Base-by-base conservation (phyloP, 2,797 vertebrate species). In the Phrynocephalus forsythii region DNA sequence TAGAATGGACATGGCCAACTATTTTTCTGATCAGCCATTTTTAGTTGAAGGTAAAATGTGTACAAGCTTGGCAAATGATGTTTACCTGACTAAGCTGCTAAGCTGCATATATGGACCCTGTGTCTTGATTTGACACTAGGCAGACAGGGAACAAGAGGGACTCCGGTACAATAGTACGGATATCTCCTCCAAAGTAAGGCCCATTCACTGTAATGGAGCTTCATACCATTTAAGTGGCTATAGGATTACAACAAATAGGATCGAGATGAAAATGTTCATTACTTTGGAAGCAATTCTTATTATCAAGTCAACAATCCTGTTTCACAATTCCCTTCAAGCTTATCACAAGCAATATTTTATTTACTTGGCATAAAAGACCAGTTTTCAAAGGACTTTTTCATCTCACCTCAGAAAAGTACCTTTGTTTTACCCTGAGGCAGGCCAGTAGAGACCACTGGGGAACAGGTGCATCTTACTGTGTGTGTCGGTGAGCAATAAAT, bases 381-480 rank as follows among this genome's bases (percentile, higher is more conserved):
- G 3, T 44, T 88, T 77, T 28, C 38, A 86, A 26, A 90, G 87
- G 60, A 82, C 13, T 88, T 86, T 78, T 83, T 94, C 86, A 88
- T 56, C 83, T 72, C 6, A 3, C 69, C 16, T 89, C 87, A 89
- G 86, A 90, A 90, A 72, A 93, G 69, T 0, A 26, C 82, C 88
- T 94, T 93, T 95, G 91, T 94, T 92, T 93, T 85, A 94, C 92
- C 91, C 89, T 73, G 50, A 80, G 87, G 69, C 73, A 77, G 44
- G 15, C 18, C 0, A 67, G 0, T 13, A 2, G 10, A 84, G 77
- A 66, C 38, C 60, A 92, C 88, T 86, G 85, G 93, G 88, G 95
- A 96, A 95, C 96, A 97, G 96, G 95, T 96, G 96, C 88, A 91
- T 93, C 93, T 94, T 90, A 89, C 90, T 94, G 88, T 87, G 88